Percentiles rank a stretch among this genome's conserved stretches.
phyloP scores from a whole-genome alignment of 2,888 invertebrate genomes.

The Linhomoeus sp. region DNA sequence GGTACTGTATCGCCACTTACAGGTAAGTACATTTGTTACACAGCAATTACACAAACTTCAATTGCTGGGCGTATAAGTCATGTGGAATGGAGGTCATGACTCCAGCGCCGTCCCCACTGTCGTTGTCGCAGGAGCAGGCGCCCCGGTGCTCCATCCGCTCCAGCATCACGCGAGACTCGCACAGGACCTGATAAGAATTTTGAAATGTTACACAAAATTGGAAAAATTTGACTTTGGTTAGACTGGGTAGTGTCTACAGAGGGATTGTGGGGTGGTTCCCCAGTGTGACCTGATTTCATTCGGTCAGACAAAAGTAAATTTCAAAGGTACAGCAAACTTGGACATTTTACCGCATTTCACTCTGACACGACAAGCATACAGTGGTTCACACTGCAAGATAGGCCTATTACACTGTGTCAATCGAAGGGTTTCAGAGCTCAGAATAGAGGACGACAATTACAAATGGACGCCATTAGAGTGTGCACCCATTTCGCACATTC shows the following conservation, averaged over 20 bases:
- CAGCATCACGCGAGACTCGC: constrained; percentile 81
- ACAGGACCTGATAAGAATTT: constrained; percentile 75
- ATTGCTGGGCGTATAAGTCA: constrained; percentile 55
- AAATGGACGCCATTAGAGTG: too few relatives aligned
- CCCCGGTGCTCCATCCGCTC: constrained; percentile 98
- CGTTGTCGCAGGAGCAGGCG: constrained; percentile 96
- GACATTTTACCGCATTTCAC: too few relatives aligned
- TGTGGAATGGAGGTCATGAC: constrained; percentile 91
- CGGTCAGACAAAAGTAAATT: too few relatives aligned
- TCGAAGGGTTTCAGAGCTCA: too few relatives aligned
- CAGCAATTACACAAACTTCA: constrained; percentile 43
- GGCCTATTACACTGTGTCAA: too few relatives aligned
- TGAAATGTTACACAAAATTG: too few relatives aligned
- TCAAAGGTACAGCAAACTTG: too few relatives aligned
- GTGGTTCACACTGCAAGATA: too few relatives aligned
- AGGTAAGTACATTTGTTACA: too few relatives aligned
- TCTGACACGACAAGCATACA: too few relatives aligned
- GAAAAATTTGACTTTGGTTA: not conserved
- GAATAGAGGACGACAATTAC: too few relatives aligned
- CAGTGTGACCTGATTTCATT: not conserved
- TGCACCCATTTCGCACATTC: not conserved
- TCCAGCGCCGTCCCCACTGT: constrained; percentile 96
- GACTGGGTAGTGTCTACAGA: not conserved
- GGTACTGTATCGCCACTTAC: too few relatives aligned
- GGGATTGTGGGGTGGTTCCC: not conserved